Percentiles rank a stretch among this genome's conserved stretches.
phyloP scores from a whole-genome alignment of 2,888 invertebrate genomes.

The Heteromyza rotundicornis region DNA sequence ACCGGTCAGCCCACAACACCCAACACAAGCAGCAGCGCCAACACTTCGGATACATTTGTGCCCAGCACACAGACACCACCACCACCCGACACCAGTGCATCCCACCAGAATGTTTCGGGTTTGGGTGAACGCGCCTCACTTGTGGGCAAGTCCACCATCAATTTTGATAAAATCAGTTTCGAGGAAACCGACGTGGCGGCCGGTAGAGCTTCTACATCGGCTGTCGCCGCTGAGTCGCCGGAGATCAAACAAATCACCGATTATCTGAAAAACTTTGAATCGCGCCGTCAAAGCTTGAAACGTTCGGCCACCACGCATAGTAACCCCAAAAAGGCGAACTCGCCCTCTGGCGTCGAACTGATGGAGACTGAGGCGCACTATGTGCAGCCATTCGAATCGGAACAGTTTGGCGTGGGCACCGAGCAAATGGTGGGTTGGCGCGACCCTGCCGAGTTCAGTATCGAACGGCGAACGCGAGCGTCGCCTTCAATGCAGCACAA shows the following conservation, averaged over 20 bases:
- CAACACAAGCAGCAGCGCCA: not conserved
- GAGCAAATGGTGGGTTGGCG: constrained; percentile 78
- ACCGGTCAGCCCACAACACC: not conserved
- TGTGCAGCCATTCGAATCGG: constrained; percentile 56
- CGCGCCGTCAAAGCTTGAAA: constrained; percentile 49
- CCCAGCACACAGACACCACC: constrained; percentile 45
- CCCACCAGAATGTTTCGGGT: no score
- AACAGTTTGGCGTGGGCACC: constrained; percentile 50
- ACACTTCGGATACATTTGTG: constrained; percentile 35
- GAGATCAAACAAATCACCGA: constrained; percentile 57
- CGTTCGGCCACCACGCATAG: constrained; percentile 30
- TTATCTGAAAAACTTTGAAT: constrained; percentile 53
- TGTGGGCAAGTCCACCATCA: constrained; percentile 44
- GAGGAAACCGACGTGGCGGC: constrained; percentile 41
- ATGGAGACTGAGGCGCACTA: constrained; percentile 41
- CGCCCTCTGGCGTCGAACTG: constrained; percentile 15
- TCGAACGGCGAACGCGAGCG: constrained; percentile 38
- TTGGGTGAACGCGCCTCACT: constrained; percentile 35
- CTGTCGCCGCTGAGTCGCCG: constrained; percentile 38
- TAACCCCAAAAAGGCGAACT: not conserved
- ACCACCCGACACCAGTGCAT: not conserved
- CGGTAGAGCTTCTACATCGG: not conserved
- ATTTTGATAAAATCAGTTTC: constrained; percentile 58
- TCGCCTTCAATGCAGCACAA: constrained; percentile 44
- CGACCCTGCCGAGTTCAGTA: constrained; percentile 64